Evolutionary conservation across 2,888 invertebrate species (phyloP).

Genomic region (Limulus polyphemus): DNA sequence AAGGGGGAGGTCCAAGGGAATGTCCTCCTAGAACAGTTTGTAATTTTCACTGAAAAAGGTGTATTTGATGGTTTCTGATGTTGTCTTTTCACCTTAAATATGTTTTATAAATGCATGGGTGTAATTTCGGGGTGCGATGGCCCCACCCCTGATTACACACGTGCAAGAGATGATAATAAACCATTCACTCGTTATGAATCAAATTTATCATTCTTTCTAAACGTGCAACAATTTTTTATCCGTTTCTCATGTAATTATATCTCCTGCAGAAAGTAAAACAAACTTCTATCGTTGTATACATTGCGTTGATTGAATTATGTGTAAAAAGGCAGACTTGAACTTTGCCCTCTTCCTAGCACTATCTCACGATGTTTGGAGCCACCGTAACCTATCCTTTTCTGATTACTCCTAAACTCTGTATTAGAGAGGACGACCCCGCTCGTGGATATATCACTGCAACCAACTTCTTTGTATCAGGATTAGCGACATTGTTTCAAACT

Average conservation of each 20-base stretch:
- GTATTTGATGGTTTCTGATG: too few species aligned
- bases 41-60: too few species aligned
- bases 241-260: background rate
- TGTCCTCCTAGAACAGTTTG: too few species aligned
- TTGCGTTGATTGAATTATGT: slow-evolving; percentile 24
- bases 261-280: slow-evolving; percentile 26
- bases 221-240: too few species aligned
- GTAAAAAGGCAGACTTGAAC: background rate
- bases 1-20: too few species aligned
- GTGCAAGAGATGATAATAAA: too few species aligned
- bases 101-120: too few species aligned
- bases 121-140: too few species aligned
- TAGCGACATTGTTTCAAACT: slow-evolving; percentile 35
- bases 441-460: slow-evolving; percentile 35
- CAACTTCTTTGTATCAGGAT: slow-evolving; percentile 36
- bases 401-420: slow-evolving; percentile 64
- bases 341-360: slow-evolving; percentile 46
- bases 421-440: slow-evolving; percentile 41
- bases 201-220: too few species aligned
- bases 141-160: too few species aligned
- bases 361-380: slow-evolving; percentile 71
- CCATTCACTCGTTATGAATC: too few species aligned
- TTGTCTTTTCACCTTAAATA: too few species aligned
- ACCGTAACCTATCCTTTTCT: slow-evolving; percentile 71
- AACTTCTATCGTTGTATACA: slow-evolving; percentile 7